Evolutionary conservation across 2,888 invertebrate genomes (phyloP).

Genomic region (Bedellia somnulentella): DNA sequence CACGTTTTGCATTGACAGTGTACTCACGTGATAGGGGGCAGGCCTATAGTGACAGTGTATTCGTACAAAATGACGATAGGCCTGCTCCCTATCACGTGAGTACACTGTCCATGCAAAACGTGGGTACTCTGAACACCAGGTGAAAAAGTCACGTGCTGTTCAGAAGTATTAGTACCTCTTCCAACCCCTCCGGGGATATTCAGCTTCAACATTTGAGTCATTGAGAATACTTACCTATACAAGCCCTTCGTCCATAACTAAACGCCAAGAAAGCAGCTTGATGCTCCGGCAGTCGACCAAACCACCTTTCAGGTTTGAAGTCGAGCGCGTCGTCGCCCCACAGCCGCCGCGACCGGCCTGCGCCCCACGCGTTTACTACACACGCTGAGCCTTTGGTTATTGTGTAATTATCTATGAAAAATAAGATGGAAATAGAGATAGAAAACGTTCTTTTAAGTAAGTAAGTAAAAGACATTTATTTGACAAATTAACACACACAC

Average conservation of each 20-base stretch:
- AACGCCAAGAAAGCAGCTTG: conserved; percentile 21
- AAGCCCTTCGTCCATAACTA: conserved; percentile 25
- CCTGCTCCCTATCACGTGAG: no score
- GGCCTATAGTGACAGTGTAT: no score
- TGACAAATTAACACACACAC: neutral
- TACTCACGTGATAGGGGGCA: no score
- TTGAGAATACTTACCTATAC: conserved; percentile 23
- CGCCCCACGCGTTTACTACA: conserved; percentile 23
- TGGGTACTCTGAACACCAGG: no score
- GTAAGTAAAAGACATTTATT: neutral
- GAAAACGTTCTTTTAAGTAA: neutral
- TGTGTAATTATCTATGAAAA: conserved; percentile 20
- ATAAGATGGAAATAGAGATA: neutral
- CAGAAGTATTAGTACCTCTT: no score
- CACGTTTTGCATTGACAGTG: no score
- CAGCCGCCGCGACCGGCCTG: conserved; percentile 20
- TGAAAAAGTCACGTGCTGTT: no score
- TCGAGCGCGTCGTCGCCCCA: conserved; percentile 28
- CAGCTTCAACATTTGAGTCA: no score
- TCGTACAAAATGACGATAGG: no score
- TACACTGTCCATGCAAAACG: no score
- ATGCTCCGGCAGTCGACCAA: conserved; percentile 11
- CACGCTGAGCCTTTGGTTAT: conserved; percentile 23
- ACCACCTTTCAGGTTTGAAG: conserved; percentile 33
- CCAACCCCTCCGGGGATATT: no score